Evolutionary conservation across 2,888 invertebrate species (phyloP).

Genomic region (Drosophila macrospina): DNA sequence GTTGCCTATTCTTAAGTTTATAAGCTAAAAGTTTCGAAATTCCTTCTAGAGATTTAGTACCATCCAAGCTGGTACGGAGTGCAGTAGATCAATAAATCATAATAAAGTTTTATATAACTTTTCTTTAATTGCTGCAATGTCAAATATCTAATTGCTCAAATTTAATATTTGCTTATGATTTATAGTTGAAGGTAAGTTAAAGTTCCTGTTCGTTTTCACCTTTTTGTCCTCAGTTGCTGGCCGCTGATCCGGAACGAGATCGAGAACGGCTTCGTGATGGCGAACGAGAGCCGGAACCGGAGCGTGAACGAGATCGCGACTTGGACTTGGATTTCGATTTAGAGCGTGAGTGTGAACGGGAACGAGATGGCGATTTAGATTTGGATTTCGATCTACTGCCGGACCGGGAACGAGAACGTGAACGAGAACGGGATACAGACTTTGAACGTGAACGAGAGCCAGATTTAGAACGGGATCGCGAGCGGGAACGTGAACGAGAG

Average conservation of each 20-base stretch:
- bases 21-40: conserved; percentile 14
- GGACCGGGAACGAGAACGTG: conserved; percentile 43
- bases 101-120: conserved; percentile 11
- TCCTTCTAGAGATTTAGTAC: neutral
- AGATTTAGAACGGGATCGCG: conserved; percentile 74
- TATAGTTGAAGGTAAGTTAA: neutral
- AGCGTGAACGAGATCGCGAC: conserved; percentile 67
- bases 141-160: conserved; percentile 11
- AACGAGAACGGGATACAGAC: conserved; percentile 55
- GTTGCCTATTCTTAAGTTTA: conserved; percentile 51
- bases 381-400: conserved; percentile 40
- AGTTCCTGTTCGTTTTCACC: neutral
- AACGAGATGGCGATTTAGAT: conserved; percentile 36
- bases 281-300: conserved; percentile 57
- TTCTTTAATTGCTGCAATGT: conserved; percentile 18
- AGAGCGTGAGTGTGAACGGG: conserved; percentile 70
- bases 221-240: conserved; percentile 56
- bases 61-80: neutral
- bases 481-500: conserved; percentile 65
- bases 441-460: conserved; percentile 64
- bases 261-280: conserved; percentile 63
- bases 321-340: conserved; percentile 65
- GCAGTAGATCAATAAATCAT: conserved; percentile 3
- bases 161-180: conserved; percentile 26
- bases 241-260: conserved; percentile 65